Conservation (phyloP, 2,797 vertebrate genomes). For the Artibeus lituratus region DNA sequence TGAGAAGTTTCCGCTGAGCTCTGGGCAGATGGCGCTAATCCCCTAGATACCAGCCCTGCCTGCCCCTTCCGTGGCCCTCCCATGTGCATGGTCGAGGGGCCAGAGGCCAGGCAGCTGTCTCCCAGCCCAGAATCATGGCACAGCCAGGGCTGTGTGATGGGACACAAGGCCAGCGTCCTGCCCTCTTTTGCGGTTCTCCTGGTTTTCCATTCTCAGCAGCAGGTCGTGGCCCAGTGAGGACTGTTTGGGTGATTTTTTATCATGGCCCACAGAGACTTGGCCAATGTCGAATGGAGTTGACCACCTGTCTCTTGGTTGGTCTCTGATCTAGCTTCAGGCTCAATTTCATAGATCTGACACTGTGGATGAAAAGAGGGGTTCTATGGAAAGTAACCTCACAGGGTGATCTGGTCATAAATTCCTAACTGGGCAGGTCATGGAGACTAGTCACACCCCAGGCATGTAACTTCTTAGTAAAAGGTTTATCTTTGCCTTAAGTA, state of each 20-base stretch:
- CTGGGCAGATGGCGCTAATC: not conserved
- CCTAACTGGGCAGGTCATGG: not conserved
- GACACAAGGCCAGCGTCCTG: not conserved
- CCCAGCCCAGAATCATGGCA: not conserved
- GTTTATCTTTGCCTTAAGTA: not conserved
- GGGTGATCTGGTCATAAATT: not conserved
- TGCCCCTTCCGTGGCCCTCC: not conserved
- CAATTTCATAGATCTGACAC: not conserved
- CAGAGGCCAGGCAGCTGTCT: not conserved
- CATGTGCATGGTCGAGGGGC: not conserved
- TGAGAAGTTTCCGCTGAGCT: not conserved
- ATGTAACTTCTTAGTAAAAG: not conserved
- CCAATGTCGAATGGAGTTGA: not conserved
- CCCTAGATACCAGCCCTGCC: not conserved
- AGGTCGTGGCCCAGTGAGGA: not conserved
- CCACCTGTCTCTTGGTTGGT: not conserved
- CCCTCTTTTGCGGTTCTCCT: not conserved
- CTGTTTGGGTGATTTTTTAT: not conserved
- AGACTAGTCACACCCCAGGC: not conserved
- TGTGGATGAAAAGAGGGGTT: not conserved
- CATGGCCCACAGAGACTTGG: not conserved
- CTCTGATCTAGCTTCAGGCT: not conserved
- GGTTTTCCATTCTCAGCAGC: not conserved
- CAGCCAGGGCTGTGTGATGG: not conserved
- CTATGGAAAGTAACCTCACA: not conserved